phyloP scores from a whole-genome alignment of 2,888 invertebrate genomes.

The Nipponacmea schrenckii region DNA sequence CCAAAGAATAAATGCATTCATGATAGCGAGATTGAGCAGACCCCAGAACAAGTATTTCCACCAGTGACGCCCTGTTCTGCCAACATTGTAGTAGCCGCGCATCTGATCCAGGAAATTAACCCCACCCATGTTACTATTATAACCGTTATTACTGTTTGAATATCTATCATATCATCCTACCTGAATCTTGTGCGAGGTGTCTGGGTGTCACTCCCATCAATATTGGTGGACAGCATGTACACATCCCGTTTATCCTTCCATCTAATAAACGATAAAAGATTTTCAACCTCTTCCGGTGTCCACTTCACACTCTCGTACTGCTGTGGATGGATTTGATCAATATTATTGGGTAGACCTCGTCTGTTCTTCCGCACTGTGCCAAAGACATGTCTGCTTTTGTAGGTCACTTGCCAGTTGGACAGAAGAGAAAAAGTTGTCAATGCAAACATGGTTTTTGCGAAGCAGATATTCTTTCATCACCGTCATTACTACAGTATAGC shows the following conservation, averaged over 20 bases:
- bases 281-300: not conserved
- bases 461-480: not conserved
- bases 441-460: not conserved
- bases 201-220: not conserved
- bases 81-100: not conserved
- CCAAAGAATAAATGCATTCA: not conserved
- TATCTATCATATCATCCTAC: not conserved
- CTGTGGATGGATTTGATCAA: not conserved
- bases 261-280: not conserved
- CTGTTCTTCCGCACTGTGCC: not conserved
- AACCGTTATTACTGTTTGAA: not conserved
- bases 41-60: not conserved
- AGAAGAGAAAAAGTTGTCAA: not conserved
- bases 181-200: not conserved
- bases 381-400: not conserved
- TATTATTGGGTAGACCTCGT: not conserved
- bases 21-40: not conserved
- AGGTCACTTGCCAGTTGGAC: not conserved
- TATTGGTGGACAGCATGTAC: not conserved
- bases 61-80: not conserved
- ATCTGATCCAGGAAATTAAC: not conserved
- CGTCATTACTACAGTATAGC: not conserved
- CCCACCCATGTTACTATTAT: not conserved
- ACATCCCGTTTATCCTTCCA: not conserved
- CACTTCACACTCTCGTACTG: not conserved